Base-by-base conservation (phyloP, 2,113 vertebrate genomes). In the Noctilio leporinus region DNA sequence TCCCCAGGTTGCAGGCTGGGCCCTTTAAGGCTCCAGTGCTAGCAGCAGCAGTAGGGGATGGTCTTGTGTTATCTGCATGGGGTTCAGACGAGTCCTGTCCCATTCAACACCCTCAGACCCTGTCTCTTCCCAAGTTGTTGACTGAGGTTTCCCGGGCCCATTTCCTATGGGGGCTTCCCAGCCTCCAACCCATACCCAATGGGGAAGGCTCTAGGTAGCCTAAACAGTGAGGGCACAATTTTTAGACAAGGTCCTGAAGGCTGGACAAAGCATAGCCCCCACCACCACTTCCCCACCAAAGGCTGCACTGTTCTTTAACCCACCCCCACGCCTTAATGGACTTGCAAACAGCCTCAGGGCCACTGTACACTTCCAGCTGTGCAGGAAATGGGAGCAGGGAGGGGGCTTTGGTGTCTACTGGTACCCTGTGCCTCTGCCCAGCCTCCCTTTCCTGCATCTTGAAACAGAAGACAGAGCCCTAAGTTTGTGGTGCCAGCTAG, bases 81-180 rank as follows among this genome's bases (percentile, higher is more conserved):
- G 93, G 96, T 91, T 67, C 67, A 69, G 95, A 57, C 96, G 85
- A 5, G 78, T 93, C 77, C 69, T 1, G 75, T 93, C 55, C 69
- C n/a, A 1, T 82, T 84, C 59, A 40, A 73, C 4, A 2, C 57
- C 64, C 57, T 57, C 47, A 65, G 84, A 38, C 40, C 75, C 70
- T 89, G 45, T 53, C 38, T 82, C 51, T 93, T 90, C 70, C 81
- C 40, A 19, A 3, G 8, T 51, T 35, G 45, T 35, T 83, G 82
- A 45, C 78, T 91, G 85, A 96, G 45, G 40, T 86, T 95, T 96
- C 85, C 86, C 5, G 0, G 59, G 53, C 40, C 43, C 8, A 1
- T 88, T 85, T 91, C 69, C 49, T 22, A 0, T 11, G 26, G 73
- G 65, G 95, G 30, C 43, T 92, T 95, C 65, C 76, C 81, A 82